Evolutionary conservation across 2,113 vertebrate species (phyloP).

Genomic region (Thunnus maccoyii): DNA sequence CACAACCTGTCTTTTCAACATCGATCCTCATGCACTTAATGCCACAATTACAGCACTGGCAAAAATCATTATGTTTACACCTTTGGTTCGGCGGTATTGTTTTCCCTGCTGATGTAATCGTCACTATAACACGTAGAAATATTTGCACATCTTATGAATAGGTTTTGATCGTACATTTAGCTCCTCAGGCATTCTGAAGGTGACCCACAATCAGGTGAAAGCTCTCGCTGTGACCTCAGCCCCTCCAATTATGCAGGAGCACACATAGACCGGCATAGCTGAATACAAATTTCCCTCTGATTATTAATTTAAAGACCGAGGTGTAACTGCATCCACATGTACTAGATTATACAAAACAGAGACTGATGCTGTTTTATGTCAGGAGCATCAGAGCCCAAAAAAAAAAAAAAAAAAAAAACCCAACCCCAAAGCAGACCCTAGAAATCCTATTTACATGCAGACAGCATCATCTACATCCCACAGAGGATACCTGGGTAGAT

Average conservation of each 20-base stretch:
- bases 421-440: conserved; percentile 7
- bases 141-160: neutral
- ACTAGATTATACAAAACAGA: conserved; percentile 12
- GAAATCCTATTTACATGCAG: conserved; percentile 45
- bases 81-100: neutral
- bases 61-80: no score
- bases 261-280: conserved; percentile 17
- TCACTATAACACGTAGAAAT: neutral
- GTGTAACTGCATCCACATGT: conserved; percentile 8
- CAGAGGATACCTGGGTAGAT: conserved; percentile 50
- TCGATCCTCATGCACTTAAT: no score
- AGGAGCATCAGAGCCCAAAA: conserved; percentile 14
- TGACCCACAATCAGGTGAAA: conserved; percentile 16
- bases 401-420: neutral
- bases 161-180: neutral
- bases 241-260: conserved; percentile 30
- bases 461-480: conserved; percentile 19
- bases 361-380: neutral
- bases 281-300: conserved; percentile 46
- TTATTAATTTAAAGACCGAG: conserved; percentile 30
- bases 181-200: conserved; percentile 28
- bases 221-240: conserved; percentile 26
- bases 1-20: no score
- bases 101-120: neutral
- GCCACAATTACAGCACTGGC: no score